Conservation (phyloP, 2,888 invertebrate species). For the Harpagoxenus sublaevis region DNA sequence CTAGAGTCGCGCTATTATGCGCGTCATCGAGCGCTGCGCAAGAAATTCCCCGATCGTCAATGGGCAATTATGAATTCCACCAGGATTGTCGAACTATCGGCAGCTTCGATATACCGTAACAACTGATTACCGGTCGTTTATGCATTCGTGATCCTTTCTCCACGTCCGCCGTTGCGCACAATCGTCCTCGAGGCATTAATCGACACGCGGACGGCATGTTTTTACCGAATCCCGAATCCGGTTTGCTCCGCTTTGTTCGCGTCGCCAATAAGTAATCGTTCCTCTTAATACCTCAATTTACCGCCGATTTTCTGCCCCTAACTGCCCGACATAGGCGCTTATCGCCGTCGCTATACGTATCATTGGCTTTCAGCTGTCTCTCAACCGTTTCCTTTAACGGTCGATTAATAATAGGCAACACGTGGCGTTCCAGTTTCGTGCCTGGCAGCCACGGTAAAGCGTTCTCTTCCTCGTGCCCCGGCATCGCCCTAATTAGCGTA, state of each 20-base stretch:
- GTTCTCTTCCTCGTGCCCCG: conserved; percentile 23
- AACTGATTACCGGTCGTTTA: conserved; percentile 52
- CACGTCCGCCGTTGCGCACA: conserved; percentile 29
- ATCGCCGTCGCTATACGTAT: conserved; percentile 16
- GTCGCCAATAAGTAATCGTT: conserved; percentile 38
- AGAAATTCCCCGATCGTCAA: conserved; percentile 70
- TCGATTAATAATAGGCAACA: conserved; percentile 50
- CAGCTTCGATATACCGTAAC: conserved; percentile 54
- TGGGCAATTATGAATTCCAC: conserved; percentile 71
- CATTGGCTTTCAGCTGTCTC: conserved; percentile 14
- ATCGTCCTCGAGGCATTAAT: conserved; percentile 63
- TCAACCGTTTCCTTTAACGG: conserved; percentile 22
- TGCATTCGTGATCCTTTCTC: conserved; percentile 60
- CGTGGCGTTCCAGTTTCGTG: conserved; percentile 39
- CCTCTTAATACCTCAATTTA: conserved; percentile 47
- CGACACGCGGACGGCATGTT: conserved; percentile 19
- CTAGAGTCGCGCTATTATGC: conserved; percentile 40
- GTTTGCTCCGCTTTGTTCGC: conserved; percentile 53
- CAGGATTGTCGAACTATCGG: conserved; percentile 67
- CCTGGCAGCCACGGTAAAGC: conserved; percentile 22
- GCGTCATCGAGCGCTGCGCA: conserved; percentile 50
- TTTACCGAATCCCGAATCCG: conserved; percentile 57
- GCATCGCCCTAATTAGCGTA: conserved; percentile 40
- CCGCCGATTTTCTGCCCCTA: conserved; percentile 41
- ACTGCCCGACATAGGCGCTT: conserved; percentile 24